A percentile compares a stretch with the other conserved stretches of the same genome.
Conservation (phyloP, 2,888 invertebrate genomes). For the Sminthurinus aureus region DNA sequence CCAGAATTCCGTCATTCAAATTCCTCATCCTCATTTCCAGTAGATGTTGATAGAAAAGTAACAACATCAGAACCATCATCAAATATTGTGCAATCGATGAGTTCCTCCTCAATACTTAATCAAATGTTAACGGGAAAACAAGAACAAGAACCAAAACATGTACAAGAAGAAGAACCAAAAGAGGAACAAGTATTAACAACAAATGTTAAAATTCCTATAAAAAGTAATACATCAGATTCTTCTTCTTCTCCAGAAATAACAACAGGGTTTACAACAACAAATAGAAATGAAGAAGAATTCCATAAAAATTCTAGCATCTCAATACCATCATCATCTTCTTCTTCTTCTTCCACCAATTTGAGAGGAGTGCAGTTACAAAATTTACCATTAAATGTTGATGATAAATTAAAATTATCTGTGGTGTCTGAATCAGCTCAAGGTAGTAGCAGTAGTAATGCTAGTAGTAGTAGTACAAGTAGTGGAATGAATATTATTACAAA, state of each 20-base stretch:
- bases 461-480: background rate
- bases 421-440: background rate
- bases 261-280: background rate
- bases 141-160: background rate
- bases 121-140: constrained; percentile 36
- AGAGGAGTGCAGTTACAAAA: constrained; percentile 20
- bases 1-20: background rate
- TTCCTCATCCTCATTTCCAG: background rate
- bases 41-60: background rate
- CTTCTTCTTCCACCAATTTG: constrained; percentile 5
- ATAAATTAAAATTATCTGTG: background rate
- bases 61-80: constrained; percentile 3
- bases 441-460: background rate
- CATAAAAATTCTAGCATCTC: background rate
- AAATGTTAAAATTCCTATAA: background rate
- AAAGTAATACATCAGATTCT: background rate
- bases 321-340: background rate
- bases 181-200: background rate
- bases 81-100: constrained; percentile 15
- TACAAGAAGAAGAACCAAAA: background rate
- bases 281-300: no score
- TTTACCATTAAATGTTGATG: constrained; percentile 14
- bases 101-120: constrained; percentile 39
- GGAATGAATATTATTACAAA: background rate
- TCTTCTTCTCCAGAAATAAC: background rate